Conservation (phyloP, 2,888 invertebrate species). For the Lepidocyrtinus sp. region DNA sequence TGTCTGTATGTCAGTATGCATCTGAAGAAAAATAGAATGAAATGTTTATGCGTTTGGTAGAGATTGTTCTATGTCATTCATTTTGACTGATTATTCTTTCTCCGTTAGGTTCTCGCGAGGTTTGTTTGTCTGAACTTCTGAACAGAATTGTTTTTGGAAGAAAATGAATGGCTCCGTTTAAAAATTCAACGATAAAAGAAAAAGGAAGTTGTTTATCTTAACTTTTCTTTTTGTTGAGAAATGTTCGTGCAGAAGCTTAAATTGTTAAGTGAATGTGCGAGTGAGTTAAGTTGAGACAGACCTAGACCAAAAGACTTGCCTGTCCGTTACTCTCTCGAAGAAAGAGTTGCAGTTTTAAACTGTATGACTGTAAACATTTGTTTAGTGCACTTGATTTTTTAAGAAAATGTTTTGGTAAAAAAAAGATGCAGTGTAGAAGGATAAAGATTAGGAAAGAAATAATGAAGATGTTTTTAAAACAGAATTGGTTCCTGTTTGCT, state of each 20-base stretch:
- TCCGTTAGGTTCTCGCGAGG: no score
- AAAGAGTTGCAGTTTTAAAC: neutral
- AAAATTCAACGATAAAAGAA: neutral
- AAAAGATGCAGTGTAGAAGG: no score
- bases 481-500: neutral
- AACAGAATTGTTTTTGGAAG: neutral
- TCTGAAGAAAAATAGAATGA: neutral
- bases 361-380: neutral
- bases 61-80: neutral
- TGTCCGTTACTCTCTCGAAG: no score
- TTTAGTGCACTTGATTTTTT: no score
- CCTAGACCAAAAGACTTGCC: no score
- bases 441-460: no score
- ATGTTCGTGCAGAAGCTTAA: neutral
- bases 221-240: neutral
- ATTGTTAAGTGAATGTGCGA: neutral
- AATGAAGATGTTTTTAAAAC: neutral
- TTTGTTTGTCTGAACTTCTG: no score
- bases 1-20: neutral
- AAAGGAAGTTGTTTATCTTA: slow-evolving; percentile 22
- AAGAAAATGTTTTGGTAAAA: neutral
- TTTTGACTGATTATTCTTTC: no score
- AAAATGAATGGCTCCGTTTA: neutral
- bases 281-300: no score
- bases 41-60: neutral